Evolutionary conservation across 1,140 invertebrate genomes (phyloP), one percentile per base, ranked within the genome.

Genomic region (Armadillidium nasatum): DNA sequence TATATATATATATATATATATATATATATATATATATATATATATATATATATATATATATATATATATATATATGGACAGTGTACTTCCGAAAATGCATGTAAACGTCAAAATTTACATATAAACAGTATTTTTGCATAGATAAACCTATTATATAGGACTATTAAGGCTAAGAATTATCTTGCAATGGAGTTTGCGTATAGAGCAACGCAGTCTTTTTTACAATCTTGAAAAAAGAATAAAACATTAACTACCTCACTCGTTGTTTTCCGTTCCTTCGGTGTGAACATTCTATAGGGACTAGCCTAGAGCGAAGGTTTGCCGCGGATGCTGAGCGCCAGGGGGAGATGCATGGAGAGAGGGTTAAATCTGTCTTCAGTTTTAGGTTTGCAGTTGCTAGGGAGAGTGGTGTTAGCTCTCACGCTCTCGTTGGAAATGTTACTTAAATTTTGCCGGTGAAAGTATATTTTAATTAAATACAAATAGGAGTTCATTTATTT

Each of bases 391-490:
- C 50, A 15, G 50, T 60, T 60, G 50, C 11, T 15, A 60, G 19
- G 50, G 50, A 60, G 50, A 60, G 50, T 13, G 11, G 50, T 19
- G 50, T 60, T 60, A 13, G 50, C 50, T 19, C 19, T 19, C 50
- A 60, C 11, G 19, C 50, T 60, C 50, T 19, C 50, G 50, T 60
- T 60, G 50, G 50, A 60, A 19, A 60, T 60, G 50, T 60, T 15
- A 60, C 50, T 60, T 60, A 60, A 60, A 60, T 60, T 60, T 19
- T 60, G 50, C 50, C 50, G 50, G 50, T 60, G 50, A 60, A 19
- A 60, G 50, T 15, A 60, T 15, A 60, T 15, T 60, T 60, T 60
- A 60, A 60, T 60, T 60, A 60, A 60, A 60, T 60, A 60, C 19
- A 33, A 33, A 33, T 33, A 33, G 33, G 6, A 33, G 33, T 60